Evolutionary conservation across 2,797 vertebrate genomes (phyloP).

Genomic region (Sebastes dallii): DNA sequence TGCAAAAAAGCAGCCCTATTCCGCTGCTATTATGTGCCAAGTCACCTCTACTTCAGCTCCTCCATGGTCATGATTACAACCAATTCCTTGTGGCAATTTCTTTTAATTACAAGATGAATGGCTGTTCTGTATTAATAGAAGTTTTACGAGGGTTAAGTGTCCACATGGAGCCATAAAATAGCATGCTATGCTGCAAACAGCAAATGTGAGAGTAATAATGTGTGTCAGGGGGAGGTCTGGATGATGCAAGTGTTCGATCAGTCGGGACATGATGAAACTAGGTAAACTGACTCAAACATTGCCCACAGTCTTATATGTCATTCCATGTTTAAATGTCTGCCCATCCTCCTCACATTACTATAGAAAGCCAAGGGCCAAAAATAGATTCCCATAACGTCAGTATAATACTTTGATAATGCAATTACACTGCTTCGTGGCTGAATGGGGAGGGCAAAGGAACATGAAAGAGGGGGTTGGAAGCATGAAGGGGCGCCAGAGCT

Average conservation of each 20-base stretch:
- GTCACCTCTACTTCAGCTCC: conserved; percentile 56
- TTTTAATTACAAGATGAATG: conserved; percentile 59
- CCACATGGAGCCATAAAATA: conserved; percentile 29
- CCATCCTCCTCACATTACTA: conserved; percentile 34
- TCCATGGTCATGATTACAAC: conserved; percentile 39
- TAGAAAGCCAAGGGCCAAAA: conserved; percentile 65
- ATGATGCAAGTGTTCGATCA: conserved; percentile 36
- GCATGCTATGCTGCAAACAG: conserved; percentile 18
- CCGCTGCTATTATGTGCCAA: conserved; percentile 51
- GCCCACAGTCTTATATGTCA: conserved; percentile 35
- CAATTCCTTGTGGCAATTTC: conserved; percentile 45
- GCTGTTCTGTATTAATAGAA: conserved; percentile 46
- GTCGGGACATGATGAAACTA: conserved; percentile 31
- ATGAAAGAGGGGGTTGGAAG: conserved; percentile 61
- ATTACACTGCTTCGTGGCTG: conserved; percentile 67
- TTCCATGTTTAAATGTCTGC: conserved; percentile 46
- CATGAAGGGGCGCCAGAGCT: conserved; percentile 40
- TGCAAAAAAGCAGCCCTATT: conserved; percentile 56
- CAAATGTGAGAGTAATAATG: conserved; percentile 30
- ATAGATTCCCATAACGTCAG: conserved; percentile 55
- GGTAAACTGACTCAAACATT: conserved; percentile 32
- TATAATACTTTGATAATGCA: conserved; percentile 73
- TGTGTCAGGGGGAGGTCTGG: conserved; percentile 17
- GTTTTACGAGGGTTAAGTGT: conserved; percentile 55
- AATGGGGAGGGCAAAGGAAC: conserved; percentile 64